Percentiles rank a stretch among this genome's conserved stretches.
phyloP scores from a whole-genome alignment of 2,888 invertebrate species.

The Achlya flavicornis region DNA sequence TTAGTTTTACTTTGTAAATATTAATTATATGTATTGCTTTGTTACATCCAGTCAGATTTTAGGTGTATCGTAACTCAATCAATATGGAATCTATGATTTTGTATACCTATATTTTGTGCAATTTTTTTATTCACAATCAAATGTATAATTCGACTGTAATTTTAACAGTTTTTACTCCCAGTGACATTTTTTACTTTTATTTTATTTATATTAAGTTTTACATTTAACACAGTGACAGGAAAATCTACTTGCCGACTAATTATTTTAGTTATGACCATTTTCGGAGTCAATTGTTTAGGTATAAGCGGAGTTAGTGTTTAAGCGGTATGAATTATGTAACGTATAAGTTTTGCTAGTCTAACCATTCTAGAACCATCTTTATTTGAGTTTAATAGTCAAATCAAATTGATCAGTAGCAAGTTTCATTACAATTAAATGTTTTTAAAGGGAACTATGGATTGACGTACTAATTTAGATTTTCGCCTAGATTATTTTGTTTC shows the following conservation, averaged over 20 bases:
- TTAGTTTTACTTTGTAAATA: constrained; percentile 22
- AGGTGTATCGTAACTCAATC: constrained; percentile 4
- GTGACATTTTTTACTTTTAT: constrained; percentile 20
- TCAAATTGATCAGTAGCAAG: not conserved
- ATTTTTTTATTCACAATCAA: constrained; percentile 7
- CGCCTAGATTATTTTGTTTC: not conserved
- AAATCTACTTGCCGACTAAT: constrained; percentile 40
- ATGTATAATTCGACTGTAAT: not conserved
- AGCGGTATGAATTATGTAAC: constrained; percentile 23
- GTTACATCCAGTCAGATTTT: constrained; percentile 23
- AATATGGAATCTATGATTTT: not conserved
- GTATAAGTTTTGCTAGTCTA: constrained; percentile 45
- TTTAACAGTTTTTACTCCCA: not conserved
- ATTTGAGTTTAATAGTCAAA: not conserved
- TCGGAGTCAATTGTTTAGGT: constrained; percentile 38
- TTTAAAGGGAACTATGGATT: not conserved
- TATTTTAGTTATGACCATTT: constrained; percentile 30
- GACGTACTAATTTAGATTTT: not conserved
- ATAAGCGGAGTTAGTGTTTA: constrained; percentile 35
- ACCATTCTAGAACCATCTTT: constrained; percentile 32
- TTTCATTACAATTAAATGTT: not conserved
- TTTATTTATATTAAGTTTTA: constrained; percentile 23
- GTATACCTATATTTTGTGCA: constrained; percentile 9
- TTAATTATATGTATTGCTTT: not conserved
- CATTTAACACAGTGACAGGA: constrained; percentile 22